Evolutionary conservation across 2,888 invertebrate species (phyloP).

Genomic region (Ptilodon capucinus): DNA sequence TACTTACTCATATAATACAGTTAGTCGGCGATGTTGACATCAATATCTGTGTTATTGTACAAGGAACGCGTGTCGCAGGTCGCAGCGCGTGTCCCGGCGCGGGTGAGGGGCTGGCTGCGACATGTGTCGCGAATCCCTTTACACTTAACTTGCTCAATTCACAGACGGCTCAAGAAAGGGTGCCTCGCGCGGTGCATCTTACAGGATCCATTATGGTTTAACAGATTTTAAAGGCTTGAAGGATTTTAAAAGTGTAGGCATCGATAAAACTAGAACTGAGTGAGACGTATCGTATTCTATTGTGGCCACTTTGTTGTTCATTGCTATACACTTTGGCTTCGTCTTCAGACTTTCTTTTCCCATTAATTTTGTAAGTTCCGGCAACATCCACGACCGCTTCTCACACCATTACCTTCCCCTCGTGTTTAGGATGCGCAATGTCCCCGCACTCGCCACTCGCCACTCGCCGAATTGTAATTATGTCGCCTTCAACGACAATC

Average conservation of each 20-base stretch:
- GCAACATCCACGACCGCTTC: constrained; percentile 1
- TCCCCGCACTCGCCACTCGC: not conserved
- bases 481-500: not conserved
- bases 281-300: not conserved
- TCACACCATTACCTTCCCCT: constrained; percentile 15
- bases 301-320: not conserved
- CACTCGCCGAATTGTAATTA: not conserved
- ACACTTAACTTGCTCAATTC: not conserved
- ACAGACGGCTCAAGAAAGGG: not conserved
- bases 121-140: not conserved
- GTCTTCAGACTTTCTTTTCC: not conserved
- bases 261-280: not conserved
- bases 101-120: not conserved
- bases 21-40: not conserved
- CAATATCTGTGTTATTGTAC: not conserved
- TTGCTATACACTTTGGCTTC: too few species aligned
- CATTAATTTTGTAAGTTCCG: not conserved
- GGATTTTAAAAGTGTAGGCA: not conserved
- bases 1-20: not conserved
- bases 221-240: not conserved
- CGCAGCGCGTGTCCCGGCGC: not conserved
- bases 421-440: not conserved
- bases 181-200: not conserved
- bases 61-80: not conserved
- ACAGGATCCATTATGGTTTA: not conserved